Evolutionary conservation across 1,140 invertebrate genomes (phyloP), one percentile per base, ranked within the genome.

Genomic region (Caenorhabditis remanei): DNA sequence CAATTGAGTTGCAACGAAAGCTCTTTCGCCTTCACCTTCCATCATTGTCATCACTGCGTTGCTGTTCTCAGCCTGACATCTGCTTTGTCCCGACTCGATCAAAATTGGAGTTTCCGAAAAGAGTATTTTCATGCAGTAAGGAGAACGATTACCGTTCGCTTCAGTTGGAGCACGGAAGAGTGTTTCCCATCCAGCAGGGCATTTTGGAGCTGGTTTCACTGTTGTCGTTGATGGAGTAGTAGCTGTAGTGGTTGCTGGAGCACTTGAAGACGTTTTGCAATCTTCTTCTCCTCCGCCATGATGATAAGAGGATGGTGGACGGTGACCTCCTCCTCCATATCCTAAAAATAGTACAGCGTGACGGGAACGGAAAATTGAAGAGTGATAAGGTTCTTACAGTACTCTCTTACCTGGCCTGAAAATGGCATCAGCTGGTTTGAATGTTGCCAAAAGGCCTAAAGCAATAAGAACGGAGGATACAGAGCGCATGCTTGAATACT

Each of bases 381-480:
- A 32, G 32, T 32, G 32, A 32, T 32, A 1, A 2, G 32, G 32
- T 32, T 2, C 32, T 32, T 32, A 32, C 32, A 32, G 32, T 32
- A 32, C 32, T 32, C 32, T 32, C 65, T 71, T 14, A 79, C 71
- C 71, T 79, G 71, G 71, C 53, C 71, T 79, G 43, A 79, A 50
- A 79, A 79, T 79, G 71, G 71, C 71, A 8, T 79, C 71, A 50
- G 41, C 65, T 4, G 40, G 19, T 19, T 13, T 50, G 43, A 24
- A 50, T 53, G 46, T n/a, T 46, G 19, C 4, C 5, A 79, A 11
- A 9, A 79, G n/a, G 40, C 19, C 46, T 11, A 79, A 50, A 11
- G 46, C 46, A 16, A 79, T 48, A 9, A 79, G 46, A 79, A 79
- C 14, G 11, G 71, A 43, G 16, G 65, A 65, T 40, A n/a, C 11